phyloP scores from a whole-genome alignment of 2,113 vertebrate genomes.

The Melanostigma gelatinosum region DNA sequence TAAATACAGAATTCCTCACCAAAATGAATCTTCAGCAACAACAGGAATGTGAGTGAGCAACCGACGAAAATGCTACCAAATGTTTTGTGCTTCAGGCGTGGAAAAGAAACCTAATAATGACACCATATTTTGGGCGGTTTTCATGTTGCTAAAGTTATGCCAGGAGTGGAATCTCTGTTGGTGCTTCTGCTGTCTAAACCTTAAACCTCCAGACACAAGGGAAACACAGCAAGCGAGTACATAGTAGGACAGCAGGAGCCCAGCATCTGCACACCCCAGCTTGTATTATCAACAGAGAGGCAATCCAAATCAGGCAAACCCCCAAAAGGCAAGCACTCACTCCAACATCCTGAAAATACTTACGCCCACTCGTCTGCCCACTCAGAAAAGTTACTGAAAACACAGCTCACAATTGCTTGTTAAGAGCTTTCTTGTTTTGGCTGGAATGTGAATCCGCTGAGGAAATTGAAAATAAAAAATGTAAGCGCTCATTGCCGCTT shows the following conservation, averaged over 20 bases:
- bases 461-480: slow-evolving; percentile 73
- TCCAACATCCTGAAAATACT: slow-evolving; percentile 67
- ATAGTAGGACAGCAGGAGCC: slow-evolving; percentile 15
- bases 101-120: background rate
- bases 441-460: slow-evolving; percentile 51
- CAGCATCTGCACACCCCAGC: slow-evolving; percentile 36
- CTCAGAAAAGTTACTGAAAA: slow-evolving; percentile 65
- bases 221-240: slow-evolving; percentile 29
- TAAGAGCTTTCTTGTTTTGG: slow-evolving; percentile 69
- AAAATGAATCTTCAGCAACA: slow-evolving; percentile 8
- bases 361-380: slow-evolving; percentile 56
- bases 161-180: slow-evolving; percentile 9
- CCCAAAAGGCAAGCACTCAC: slow-evolving; percentile 59
- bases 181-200: slow-evolving; percentile 15
- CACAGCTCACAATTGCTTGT: slow-evolving; percentile 67
- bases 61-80: slow-evolving; percentile 4
- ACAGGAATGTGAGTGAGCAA: slow-evolving; percentile 18
- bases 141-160: background rate
- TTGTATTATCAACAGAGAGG: slow-evolving; percentile 54
- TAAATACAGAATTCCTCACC: slow-evolving; percentile 1
- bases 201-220: slow-evolving; percentile 13
- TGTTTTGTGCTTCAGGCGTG: slow-evolving; percentile 11
- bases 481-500: slow-evolving; percentile 48
- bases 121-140: slow-evolving; percentile 1
- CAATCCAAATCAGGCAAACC: slow-evolving; percentile 56